A percentile compares a stretch with the other conserved stretches of the same genome.
phyloP scores from a whole-genome alignment of 2,797 vertebrate genomes.

The Gastrophryne carolinensis region DNA sequence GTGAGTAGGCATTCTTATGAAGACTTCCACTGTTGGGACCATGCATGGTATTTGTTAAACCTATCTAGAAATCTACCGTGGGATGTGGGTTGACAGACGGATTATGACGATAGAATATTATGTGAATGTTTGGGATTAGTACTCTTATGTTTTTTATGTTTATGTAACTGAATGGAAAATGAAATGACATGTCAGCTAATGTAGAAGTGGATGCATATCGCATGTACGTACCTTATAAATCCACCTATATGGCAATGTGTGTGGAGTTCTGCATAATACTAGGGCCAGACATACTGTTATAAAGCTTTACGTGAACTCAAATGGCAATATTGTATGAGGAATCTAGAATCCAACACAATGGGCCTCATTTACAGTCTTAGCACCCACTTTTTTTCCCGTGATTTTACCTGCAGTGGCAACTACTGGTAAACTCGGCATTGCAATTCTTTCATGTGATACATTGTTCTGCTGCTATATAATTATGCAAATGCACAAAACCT shows the following conservation, averaged over 20 bases:
- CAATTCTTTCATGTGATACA: neutral
- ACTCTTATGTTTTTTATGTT: neutral
- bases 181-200: neutral
- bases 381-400: too few species aligned
- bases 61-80: neutral
- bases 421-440: neutral
- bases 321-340: too few species aligned
- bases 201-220: neutral
- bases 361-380: neutral
- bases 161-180: neutral
- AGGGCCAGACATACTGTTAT: neutral
- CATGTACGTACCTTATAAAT: slow-evolving; percentile 5
- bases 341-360: neutral
- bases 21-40: neutral
- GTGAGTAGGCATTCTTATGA: neutral
- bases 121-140: neutral
- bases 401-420: neutral
- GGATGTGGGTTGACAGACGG: neutral
- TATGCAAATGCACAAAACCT: too few species aligned
- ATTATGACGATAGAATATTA: neutral
- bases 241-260: neutral
- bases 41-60: neutral
- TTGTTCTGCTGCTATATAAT: too few species aligned
- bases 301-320: neutral
- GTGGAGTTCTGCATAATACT: neutral